phyloP scores from a whole-genome alignment of 2,113 vertebrate species.

The Salvelinus namaycush region DNA sequence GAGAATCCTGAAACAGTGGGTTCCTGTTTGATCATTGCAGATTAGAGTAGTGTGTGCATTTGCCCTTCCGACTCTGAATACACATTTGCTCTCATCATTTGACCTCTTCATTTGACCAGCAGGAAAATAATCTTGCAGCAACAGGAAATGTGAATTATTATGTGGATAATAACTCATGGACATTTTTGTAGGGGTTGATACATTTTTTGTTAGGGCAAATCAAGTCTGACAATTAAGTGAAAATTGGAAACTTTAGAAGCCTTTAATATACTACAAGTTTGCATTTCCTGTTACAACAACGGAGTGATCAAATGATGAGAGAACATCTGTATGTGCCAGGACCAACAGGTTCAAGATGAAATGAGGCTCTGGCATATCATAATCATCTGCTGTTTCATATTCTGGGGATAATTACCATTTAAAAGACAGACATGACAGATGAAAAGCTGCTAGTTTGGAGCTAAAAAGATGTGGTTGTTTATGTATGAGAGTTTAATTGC shows the following conservation, averaged over 20 bases:
- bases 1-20: slow-evolving; percentile 5
- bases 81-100: too few relatives aligned
- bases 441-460: not conserved
- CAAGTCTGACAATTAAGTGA: too few relatives aligned
- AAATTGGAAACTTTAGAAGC: too few relatives aligned
- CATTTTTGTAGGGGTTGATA: too few relatives aligned
- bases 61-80: not conserved
- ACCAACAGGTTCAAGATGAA: slow-evolving; percentile 25
- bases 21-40: not conserved
- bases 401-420: slow-evolving; percentile 27
- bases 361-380: not conserved
- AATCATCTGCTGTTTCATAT: slow-evolving; percentile 7
- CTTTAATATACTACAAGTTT: too few relatives aligned
- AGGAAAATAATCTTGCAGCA: too few relatives aligned
- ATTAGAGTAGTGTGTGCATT: slow-evolving; percentile 3
- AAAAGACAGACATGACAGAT: not conserved
- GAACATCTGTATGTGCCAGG: slow-evolving; percentile 9
- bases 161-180: too few relatives aligned
- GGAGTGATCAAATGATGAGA: too few relatives aligned
- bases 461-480: not conserved
- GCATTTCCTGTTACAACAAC: too few relatives aligned
- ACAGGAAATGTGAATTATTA: too few relatives aligned
- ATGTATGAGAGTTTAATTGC: slow-evolving; percentile 13
- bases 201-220: too few relatives aligned
- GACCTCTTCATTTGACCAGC: too few relatives aligned